Conservation (phyloP, 2,888 invertebrate genomes). For the Melinopterus prodromus region DNA sequence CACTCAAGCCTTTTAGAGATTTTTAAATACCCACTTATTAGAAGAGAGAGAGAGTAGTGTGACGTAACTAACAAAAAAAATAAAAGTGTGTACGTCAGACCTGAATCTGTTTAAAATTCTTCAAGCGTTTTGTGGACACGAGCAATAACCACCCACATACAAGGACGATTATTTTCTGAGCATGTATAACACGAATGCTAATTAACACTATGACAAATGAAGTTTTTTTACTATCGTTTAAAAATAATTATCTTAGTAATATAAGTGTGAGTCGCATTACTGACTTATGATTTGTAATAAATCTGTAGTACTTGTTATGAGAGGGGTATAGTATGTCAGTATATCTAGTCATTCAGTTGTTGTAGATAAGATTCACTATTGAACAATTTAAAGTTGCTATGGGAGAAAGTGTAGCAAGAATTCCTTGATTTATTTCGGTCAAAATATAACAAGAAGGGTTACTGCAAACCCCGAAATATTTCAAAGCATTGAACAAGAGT, state of each 20-base stretch:
- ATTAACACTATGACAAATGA: not conserved
- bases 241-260: not conserved
- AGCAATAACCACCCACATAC: not conserved
- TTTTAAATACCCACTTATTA: not conserved
- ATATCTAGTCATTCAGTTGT: not conserved
- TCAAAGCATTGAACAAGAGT: too few relatives aligned
- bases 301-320: not conserved
- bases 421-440: too few relatives aligned
- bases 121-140: not conserved
- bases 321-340: not conserved
- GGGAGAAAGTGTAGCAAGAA: too few relatives aligned
- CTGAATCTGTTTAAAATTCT: not conserved
- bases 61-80: not conserved
- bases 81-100: not conserved
- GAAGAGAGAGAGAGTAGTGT: not conserved
- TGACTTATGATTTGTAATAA: not conserved
- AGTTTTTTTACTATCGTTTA: not conserved
- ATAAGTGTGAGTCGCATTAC: not conserved
- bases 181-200: not conserved
- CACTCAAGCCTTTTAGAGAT: not conserved
- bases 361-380: not conserved
- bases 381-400: not conserved
- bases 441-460: too few relatives aligned
- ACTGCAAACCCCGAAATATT: too few relatives aligned
- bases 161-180: not conserved